phyloP scores from a whole-genome alignment of 1,140 invertebrate genomes.

The Meteorus sp. region DNA sequence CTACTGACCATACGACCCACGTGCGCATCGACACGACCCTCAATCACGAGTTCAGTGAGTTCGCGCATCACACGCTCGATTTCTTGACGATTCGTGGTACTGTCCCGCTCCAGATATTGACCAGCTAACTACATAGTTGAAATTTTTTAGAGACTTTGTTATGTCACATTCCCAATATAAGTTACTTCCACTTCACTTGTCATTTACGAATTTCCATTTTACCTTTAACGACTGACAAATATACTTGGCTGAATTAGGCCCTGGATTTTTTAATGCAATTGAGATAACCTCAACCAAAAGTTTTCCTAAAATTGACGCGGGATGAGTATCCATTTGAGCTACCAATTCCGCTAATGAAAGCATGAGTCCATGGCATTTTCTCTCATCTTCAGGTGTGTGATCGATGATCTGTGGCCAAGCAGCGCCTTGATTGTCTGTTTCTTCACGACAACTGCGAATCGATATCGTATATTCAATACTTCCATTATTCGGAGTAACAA shows the following conservation, averaged over 20 bases:
- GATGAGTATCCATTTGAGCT: conserved; percentile 48
- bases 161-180: neutral
- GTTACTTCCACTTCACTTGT: neutral
- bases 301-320: conserved; percentile 45
- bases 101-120: conserved; percentile 50
- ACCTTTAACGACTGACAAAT: conserved; percentile 60
- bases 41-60: conserved; percentile 48
- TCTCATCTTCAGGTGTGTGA: conserved; percentile 45
- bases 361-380: conserved; percentile 53
- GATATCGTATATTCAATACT: neutral
- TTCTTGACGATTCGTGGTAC: conserved; percentile 42
- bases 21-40: conserved; percentile 45
- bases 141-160: neutral
- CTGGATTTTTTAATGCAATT: conserved; percentile 49
- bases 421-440: conserved; percentile 38
- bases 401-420: conserved; percentile 40
- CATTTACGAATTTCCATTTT: conserved; percentile 16
- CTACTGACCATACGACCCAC: conserved; percentile 52
- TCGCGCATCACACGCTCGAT: conserved; percentile 55
- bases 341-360: conserved; percentile 54
- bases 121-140: conserved; percentile 44
- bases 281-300: conserved; percentile 49
- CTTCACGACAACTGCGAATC: conserved; percentile 44
- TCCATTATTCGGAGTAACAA: no score
- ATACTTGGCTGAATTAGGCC: conserved; percentile 52